phyloP scores from a whole-genome alignment of 1,140 invertebrate genomes.

The Oppia nitens region DNA sequence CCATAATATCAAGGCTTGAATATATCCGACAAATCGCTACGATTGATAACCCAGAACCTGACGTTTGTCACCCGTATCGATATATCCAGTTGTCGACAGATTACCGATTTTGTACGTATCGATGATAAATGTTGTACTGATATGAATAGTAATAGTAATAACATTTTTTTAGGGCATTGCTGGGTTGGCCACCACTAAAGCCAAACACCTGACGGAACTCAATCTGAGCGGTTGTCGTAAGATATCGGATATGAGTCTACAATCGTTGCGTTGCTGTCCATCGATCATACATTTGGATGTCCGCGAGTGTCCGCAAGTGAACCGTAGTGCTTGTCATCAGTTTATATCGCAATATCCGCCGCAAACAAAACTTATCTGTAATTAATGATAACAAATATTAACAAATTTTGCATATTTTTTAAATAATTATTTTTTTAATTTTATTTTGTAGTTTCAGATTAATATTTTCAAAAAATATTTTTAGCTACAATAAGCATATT shows the following conservation, averaged over 20 bases:
- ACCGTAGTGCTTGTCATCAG: constrained; percentile 19
- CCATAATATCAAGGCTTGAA: no score
- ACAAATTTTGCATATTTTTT: no score
- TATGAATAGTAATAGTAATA: no score
- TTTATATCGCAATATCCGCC: constrained; percentile 18
- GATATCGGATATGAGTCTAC: constrained; percentile 59
- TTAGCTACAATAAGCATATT: no score
- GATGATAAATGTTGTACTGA: no score
- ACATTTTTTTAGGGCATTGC: no score
- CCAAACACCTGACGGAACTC: constrained; percentile 41
- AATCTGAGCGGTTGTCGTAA: constrained; percentile 63
- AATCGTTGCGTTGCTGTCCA: constrained; percentile 41
- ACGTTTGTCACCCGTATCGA: constrained; percentile 52
- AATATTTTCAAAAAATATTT: no score
- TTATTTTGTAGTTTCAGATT: no score
- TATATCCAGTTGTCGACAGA: constrained; percentile 53
- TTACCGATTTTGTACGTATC: constrained; percentile 77
- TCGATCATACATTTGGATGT: constrained; percentile 21
- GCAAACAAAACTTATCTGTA: background rate
- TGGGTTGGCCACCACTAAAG: constrained; percentile 48
- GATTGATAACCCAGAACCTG: constrained; percentile 57
- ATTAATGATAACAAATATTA: background rate
- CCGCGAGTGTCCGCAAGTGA: constrained; percentile 21
- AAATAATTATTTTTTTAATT: no score
- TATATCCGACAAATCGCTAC: constrained; percentile 66